Percentiles rank a stretch among this genome's conserved stretches.
Evolutionary conservation across 2,797 vertebrate species (phyloP).

Genomic region (Lacerta viridis): DNA sequence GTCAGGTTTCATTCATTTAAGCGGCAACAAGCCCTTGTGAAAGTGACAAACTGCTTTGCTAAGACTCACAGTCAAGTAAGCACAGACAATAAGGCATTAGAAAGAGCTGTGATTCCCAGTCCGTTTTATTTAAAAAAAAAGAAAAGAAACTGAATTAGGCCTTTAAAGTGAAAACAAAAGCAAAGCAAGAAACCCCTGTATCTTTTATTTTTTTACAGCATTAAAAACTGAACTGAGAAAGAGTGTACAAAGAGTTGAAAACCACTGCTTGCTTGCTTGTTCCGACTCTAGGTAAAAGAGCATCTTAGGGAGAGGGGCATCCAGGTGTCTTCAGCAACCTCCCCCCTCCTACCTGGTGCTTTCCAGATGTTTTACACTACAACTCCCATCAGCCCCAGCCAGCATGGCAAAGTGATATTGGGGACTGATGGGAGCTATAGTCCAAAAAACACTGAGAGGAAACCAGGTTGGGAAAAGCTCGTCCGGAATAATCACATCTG

Average conservation of each 20-base stretch:
- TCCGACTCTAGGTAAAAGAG: neutral
- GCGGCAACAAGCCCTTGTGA: accelerated
- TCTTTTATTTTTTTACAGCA: accelerated
- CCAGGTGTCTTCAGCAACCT: accelerated
- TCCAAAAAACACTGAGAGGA: too few relatives aligned
- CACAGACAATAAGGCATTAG: slow-evolving; percentile 53
- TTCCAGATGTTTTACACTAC: too few relatives aligned
- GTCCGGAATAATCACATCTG: accelerated
- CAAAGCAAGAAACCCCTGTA: neutral
- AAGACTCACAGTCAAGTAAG: slow-evolving; percentile 11
- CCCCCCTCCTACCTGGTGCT: too few relatives aligned
- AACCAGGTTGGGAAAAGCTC: too few relatives aligned
- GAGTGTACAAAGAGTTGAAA: neutral
- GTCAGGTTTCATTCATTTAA: accelerated
- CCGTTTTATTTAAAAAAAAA: accelerated
- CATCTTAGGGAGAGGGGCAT: neutral
- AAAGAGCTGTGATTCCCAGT: slow-evolving; percentile 2
- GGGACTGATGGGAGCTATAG: too few relatives aligned
- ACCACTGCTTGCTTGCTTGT: neutral
- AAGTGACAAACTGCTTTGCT: neutral
- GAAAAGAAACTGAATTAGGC: accelerated
- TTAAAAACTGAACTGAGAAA: neutral
- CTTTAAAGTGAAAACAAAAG: neutral
- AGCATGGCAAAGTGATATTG: too few relatives aligned
- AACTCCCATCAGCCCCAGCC: too few relatives aligned